Percentiles rank a stretch among this genome's conserved stretches.
Conservation (phyloP, 2,888 invertebrate genomes). For the Plebejus argus region DNA sequence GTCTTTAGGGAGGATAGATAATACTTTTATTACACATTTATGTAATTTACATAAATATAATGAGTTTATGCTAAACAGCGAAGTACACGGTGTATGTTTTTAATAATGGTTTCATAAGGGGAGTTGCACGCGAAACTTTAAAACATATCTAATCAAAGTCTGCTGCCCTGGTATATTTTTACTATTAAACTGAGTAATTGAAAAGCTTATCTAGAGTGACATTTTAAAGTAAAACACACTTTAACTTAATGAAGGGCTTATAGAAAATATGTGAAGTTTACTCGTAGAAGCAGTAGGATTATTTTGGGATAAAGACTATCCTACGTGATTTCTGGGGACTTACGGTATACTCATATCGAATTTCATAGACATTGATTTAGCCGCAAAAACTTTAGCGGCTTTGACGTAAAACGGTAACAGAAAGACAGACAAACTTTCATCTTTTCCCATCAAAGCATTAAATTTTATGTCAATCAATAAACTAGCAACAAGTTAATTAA, state of each 20-base stretch:
- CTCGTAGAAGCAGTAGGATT: too few relatives aligned
- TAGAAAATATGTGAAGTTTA: too few relatives aligned
- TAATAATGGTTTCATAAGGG: slow-evolving; percentile 37
- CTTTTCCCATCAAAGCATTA: too few relatives aligned
- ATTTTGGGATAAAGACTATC: too few relatives aligned
- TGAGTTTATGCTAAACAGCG: slow-evolving; percentile 71
- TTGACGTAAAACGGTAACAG: too few relatives aligned
- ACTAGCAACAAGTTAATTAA: not conserved
- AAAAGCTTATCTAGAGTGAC: not conserved
- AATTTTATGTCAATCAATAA: not conserved
- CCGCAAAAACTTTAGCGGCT: too few relatives aligned
- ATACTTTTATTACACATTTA: slow-evolving; percentile 69
- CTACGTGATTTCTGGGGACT: too few relatives aligned
- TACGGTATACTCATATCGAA: too few relatives aligned
- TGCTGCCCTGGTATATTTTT: not conserved
- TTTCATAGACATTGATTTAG: too few relatives aligned
- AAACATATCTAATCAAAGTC: slow-evolving; percentile 2
- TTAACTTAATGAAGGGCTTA: too few relatives aligned
- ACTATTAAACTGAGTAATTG: not conserved
- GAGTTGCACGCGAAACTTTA: slow-evolving; percentile 31
- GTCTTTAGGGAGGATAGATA: slow-evolving; percentile 49
- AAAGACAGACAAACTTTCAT: too few relatives aligned
- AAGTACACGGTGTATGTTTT: slow-evolving; percentile 52
- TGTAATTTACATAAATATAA: slow-evolving; percentile 68
- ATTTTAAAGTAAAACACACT: not conserved